Percentiles rank a stretch among this genome's conserved stretches.
Conservation (phyloP, 2,888 invertebrate species). For the Acholoe squamosa region DNA sequence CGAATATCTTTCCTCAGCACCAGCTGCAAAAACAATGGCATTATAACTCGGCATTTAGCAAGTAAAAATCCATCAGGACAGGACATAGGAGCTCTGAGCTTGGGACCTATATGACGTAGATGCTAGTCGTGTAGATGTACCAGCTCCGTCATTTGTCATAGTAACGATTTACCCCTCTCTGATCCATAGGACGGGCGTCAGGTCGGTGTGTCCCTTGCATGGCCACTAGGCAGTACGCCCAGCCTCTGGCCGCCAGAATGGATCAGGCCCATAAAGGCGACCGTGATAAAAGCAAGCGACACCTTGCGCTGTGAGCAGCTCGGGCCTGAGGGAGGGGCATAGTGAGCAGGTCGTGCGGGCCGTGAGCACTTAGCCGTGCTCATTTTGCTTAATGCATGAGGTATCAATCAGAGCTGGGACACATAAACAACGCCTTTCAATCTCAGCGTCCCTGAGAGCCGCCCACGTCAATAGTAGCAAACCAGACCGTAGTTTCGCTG, state of each 20-base stretch:
- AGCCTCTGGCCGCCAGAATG: background rate
- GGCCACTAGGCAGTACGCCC: background rate
- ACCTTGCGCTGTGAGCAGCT: background rate
- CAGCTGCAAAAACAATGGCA: no score
- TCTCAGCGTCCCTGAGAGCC: background rate
- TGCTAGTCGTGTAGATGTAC: background rate
- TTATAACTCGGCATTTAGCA: no score
- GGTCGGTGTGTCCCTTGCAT: background rate
- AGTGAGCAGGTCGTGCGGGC: background rate
- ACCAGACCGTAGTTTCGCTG: no score
- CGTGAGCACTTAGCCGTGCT: conserved; percentile 27
- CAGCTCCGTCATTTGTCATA: conserved; percentile 15
- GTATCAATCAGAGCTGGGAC: background rate
- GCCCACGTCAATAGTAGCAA: no score
- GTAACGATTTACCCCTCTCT: conserved; percentile 22
- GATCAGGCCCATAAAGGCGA: conserved; percentile 6
- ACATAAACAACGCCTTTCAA: conserved; percentile 27
- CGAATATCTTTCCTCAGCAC: no score
- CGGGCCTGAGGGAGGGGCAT: no score
- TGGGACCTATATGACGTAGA: no score
- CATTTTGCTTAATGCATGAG: conserved; percentile 20
- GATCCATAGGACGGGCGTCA: background rate
- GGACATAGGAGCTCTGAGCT: no score
- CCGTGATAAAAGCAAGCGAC: background rate
- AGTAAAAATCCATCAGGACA: no score